Conservation (phyloP, 1,140 invertebrate species). For the Acromyrmex echinatior region DNA sequence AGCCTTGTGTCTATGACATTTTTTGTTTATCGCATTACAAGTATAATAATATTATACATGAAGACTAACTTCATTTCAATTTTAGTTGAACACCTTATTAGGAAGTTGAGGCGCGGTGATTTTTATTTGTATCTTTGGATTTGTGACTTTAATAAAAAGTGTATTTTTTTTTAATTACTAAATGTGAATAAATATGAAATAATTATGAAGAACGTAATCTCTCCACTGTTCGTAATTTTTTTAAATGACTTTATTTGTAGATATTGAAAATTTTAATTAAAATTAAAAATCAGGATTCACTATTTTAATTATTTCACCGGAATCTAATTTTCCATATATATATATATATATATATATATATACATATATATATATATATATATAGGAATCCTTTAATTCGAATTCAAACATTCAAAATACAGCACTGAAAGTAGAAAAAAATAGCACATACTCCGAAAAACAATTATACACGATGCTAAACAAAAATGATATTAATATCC, state of each 20-base stretch:
- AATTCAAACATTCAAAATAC: not conserved
- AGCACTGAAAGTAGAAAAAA: not conserved
- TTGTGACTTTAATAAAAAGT: not conserved
- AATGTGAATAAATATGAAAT: constrained; percentile 11
- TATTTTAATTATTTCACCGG: constrained; percentile 6
- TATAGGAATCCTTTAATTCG: not conserved
- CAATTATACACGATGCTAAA: constrained; percentile 2
- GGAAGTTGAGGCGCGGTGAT: not conserved
- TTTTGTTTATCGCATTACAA: too few species aligned
- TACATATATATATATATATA: too few species aligned
- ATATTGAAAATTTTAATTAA: not conserved
- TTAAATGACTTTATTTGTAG: not conserved
- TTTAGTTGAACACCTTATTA: not conserved
- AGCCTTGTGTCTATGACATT: too few species aligned
- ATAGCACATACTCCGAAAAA: too few species aligned
- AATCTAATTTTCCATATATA: too few species aligned
- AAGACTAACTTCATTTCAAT: too few species aligned
- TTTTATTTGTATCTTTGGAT: not conserved
- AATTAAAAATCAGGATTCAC: not conserved
- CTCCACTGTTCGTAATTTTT: not conserved
- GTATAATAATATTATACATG: too few species aligned
- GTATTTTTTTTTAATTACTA: not conserved
- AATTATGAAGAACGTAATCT: not conserved
- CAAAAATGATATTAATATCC: not conserved
- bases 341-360: too few species aligned